A percentile compares a stretch with the other conserved stretches of the same genome.
Conservation (phyloP, 2,797 vertebrate genomes). For the Rousettus madagascariensis region DNA sequence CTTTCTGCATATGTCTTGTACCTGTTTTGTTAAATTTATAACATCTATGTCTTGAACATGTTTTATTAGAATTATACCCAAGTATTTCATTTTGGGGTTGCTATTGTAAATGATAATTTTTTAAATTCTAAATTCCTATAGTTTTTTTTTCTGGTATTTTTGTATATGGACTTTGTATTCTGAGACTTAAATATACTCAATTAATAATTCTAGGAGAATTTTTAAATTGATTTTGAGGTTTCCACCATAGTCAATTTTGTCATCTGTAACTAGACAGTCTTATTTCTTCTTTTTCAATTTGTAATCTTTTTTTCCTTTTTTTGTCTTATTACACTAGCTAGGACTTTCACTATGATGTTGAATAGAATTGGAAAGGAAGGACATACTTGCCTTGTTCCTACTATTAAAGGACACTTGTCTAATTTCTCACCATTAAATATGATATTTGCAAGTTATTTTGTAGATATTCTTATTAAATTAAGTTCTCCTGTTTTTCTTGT, state of each 20-base stretch:
- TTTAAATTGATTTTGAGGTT: background rate
- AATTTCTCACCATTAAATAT: background rate
- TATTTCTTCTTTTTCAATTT: background rate
- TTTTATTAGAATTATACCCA: background rate
- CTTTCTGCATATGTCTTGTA: background rate
- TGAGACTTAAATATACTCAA: background rate
- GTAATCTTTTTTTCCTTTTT: background rate
- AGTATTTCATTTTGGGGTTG: background rate
- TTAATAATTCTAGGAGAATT: background rate
- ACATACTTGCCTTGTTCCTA: background rate
- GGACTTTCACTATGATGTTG: background rate
- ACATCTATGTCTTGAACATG: background rate
- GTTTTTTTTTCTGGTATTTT: background rate
- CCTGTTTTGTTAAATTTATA: background rate
- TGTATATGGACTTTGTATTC: background rate
- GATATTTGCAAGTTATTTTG: background rate
- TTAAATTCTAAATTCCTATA: background rate
- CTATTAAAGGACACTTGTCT: background rate
- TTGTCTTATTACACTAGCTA: background rate
- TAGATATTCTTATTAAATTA: background rate
- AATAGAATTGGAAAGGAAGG: background rate
- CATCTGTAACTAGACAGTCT: background rate
- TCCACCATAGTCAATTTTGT: background rate
- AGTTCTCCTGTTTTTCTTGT: background rate
- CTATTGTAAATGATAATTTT: background rate